Evolutionary conservation across 2,888 invertebrate genomes (phyloP).

Genomic region (Drosophila borealis): DNA sequence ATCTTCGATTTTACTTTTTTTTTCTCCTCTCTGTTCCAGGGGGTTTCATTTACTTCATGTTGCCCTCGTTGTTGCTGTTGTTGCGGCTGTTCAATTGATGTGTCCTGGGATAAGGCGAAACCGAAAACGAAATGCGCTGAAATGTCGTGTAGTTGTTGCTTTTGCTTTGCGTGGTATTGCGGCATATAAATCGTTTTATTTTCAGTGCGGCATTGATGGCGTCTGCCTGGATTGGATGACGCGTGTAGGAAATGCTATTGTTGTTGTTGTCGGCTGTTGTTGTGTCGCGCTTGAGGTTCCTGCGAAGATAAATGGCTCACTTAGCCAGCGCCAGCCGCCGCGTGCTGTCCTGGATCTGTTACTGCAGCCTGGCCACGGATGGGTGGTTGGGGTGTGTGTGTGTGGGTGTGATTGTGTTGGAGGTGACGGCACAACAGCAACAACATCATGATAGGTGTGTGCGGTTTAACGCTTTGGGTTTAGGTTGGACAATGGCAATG

Average conservation of each 20-base stretch:
- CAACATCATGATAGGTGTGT: constrained; percentile 72
- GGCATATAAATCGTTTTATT: constrained; percentile 82
- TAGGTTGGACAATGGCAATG: constrained; percentile 40
- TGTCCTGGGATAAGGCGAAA: constrained; percentile 71
- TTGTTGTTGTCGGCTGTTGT: constrained; percentile 65
- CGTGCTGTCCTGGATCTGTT: constrained; percentile 16
- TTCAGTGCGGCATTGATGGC: constrained; percentile 71
- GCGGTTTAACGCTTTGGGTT: constrained; percentile 74
- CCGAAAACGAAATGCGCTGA: constrained; percentile 45
- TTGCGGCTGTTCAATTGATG: constrained; percentile 70
- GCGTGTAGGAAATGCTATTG: constrained; percentile 70
- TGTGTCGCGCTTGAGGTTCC: constrained; percentile 79
- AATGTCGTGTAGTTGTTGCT: constrained; percentile 57
- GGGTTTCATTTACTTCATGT: constrained; percentile 71
- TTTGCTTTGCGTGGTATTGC: constrained; percentile 62
- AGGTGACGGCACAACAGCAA: constrained; percentile 55
- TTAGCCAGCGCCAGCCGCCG: constrained; percentile 70
- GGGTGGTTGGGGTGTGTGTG: constrained; percentile 11
- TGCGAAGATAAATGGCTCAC: constrained; percentile 85
- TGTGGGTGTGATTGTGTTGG: constrained; percentile 25
- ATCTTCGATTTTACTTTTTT: constrained; percentile 81
- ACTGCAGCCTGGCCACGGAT: constrained; percentile 23
- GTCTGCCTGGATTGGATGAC: constrained; percentile 73
- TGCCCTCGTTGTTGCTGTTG: constrained; percentile 39
- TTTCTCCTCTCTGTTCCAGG: constrained; percentile 28